Conservation (phyloP, 2,888 invertebrate species). For the Mesochorus sp. region DNA sequence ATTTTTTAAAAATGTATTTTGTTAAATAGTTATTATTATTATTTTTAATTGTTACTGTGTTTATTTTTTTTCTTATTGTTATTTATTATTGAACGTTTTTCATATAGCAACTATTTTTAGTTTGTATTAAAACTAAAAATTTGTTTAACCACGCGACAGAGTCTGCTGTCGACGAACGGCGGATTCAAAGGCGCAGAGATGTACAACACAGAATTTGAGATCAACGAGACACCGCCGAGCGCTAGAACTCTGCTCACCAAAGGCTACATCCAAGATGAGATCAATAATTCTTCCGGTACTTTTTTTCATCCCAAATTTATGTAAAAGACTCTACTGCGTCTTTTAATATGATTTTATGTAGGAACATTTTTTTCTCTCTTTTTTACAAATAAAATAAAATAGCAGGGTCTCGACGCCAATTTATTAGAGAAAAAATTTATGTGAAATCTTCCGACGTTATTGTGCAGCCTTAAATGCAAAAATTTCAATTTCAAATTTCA, state of each 20-base stretch:
- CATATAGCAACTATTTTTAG: too few relatives aligned
- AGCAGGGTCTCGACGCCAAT: too few relatives aligned
- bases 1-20: too few relatives aligned
- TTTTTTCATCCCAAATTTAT: too few relatives aligned
- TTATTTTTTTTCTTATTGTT: slow-evolving; percentile 3
- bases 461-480: background rate
- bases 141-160: slow-evolving; percentile 19
- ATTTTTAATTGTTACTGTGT: background rate
- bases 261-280: slow-evolving; percentile 85
- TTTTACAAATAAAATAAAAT: background rate
- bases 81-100: too few relatives aligned
- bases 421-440: too few relatives aligned
- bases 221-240: slow-evolving; percentile 84
- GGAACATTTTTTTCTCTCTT: background rate
- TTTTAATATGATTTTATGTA: too few relatives aligned
- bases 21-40: too few relatives aligned
- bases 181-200: slow-evolving; percentile 77
- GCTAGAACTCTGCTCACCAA: slow-evolving; percentile 84
- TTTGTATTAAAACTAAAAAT: too few relatives aligned
- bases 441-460: too few relatives aligned
- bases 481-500: background rate
- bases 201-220: slow-evolving; percentile 84
- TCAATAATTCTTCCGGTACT: slow-evolving; percentile 81
- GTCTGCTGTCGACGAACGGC: slow-evolving; percentile 73
- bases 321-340: too few relatives aligned